A percentile compares a stretch with the other conserved stretches of the same genome.
Evolutionary conservation across 2,797 vertebrate genomes (phyloP).

Genomic region (Hippocampus kuda): DNA sequence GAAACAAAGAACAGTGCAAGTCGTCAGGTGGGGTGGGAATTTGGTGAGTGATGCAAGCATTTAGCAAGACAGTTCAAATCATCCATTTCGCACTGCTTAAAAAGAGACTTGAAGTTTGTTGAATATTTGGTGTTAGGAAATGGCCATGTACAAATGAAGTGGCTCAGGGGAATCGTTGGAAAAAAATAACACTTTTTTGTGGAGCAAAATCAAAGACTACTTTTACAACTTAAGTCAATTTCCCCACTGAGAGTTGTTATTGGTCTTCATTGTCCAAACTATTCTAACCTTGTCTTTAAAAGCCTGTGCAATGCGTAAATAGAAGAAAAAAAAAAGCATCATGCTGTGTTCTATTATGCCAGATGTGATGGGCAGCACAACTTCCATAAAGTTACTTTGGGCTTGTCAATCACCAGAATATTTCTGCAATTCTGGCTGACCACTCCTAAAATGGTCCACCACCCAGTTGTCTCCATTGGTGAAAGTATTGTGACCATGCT

Average conservation of each 20-base stretch:
- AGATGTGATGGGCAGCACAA: no score
- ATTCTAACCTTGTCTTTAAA: background rate
- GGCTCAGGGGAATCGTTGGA: background rate
- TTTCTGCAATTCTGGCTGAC: no score
- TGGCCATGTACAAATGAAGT: background rate
- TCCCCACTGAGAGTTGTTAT: background rate
- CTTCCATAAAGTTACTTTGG: background rate
- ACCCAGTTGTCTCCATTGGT: background rate
- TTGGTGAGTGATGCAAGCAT: background rate
- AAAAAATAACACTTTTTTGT: background rate
- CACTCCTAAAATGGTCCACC: background rate
- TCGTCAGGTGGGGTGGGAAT: slow-evolving; percentile 1
- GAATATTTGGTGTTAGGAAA: no score
- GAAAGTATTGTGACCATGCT: background rate
- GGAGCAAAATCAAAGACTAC: background rate
- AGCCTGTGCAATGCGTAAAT: background rate
- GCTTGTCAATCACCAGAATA: no score
- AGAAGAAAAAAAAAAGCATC: no score
- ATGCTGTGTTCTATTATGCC: no score
- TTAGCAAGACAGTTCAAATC: no score
- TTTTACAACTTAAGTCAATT: background rate
- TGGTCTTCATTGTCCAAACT: background rate
- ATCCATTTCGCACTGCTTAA: background rate
- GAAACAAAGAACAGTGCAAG: slow-evolving; percentile 35
- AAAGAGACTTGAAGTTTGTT: background rate